Evolutionary conservation across 2,888 invertebrate genomes (phyloP), one percentile per base, ranked within the genome.

Genomic region (Thecophora atra): DNA sequence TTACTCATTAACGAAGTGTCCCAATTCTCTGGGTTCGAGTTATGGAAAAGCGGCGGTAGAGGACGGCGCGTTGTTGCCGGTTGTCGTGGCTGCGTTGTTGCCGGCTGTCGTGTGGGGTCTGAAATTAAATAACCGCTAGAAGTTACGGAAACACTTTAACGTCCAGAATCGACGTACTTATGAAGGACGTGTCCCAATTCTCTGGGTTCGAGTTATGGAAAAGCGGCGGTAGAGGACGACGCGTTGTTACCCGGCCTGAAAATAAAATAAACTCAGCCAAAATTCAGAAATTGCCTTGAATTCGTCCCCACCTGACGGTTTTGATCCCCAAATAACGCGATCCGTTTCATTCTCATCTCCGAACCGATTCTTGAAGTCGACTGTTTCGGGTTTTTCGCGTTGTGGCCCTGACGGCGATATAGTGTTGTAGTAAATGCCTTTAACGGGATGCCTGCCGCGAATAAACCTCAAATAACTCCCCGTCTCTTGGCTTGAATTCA

Each of bases 191-290:
- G 71, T 82, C 81, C 6, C 80, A 80, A 65, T 78, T 70, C 0
- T 54, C 65, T 0, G 79, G 81, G 58, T 79, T 68, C 1, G 83
- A 79, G 65, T 80, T 74, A 58, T 83, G 84, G 44, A 78, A 72
- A 26, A 84, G 72, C 15, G 73, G 74, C 37, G 73, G 76, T 65
- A 72, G 69, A 73, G 66, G 75, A 17, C 77, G 75, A 8, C 75
- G 69, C 1, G 68, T 73, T 24, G 71, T 52, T n/a, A 47, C 13
- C 8, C 8, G n/a, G 3, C n/a, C 62, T 30, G 62, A 17, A n/a
- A n/a, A 13, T 28, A 44, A 28, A 0, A n/a, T 0, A 47, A 5
- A 47, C 17, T n/a, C 11, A 37, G 37, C 11, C 17, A 47, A 11
- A 6, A 17, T 2, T 47, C 17, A 47, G 6, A 11, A 0, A 47